A percentile compares a stretch with the other conserved stretches of the same genome.
Evolutionary conservation across 2,113 vertebrate genomes (phyloP).

Genomic region (Erythrolamprus reginae): DNA sequence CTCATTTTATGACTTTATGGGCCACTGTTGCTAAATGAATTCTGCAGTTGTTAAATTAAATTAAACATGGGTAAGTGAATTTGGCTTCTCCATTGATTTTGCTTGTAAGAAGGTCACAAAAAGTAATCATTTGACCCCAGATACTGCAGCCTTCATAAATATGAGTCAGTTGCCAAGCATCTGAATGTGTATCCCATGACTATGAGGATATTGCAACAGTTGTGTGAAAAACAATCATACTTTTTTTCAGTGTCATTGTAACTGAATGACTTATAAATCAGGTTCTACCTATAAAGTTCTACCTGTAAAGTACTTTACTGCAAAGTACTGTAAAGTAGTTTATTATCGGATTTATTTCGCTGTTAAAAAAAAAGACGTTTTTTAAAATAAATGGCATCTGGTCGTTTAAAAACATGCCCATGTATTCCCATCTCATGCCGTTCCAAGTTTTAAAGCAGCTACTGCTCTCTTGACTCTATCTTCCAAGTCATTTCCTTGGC

Average conservation of each 20-base stretch:
- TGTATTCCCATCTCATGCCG: neutral
- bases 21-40: neutral
- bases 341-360: neutral
- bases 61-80: neutral
- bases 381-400: neutral
- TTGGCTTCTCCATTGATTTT: neutral
- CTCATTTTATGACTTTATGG: neutral
- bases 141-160: neutral
- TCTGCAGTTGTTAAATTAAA: neutral
- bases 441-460: neutral
- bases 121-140: neutral
- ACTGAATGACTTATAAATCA: neutral
- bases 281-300: neutral
- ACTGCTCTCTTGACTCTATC: neutral
- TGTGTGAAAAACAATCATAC: neutral
- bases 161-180: neutral
- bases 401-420: neutral
- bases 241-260: neutral
- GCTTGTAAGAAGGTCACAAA: neutral
- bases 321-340: no score
- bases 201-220: neutral
- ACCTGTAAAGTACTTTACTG: no score
- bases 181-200: neutral
- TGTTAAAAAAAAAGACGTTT: neutral
- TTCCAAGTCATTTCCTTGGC: neutral